Conservation (phyloP, 2,888 invertebrate genomes). For the Microplitis manilae region DNA sequence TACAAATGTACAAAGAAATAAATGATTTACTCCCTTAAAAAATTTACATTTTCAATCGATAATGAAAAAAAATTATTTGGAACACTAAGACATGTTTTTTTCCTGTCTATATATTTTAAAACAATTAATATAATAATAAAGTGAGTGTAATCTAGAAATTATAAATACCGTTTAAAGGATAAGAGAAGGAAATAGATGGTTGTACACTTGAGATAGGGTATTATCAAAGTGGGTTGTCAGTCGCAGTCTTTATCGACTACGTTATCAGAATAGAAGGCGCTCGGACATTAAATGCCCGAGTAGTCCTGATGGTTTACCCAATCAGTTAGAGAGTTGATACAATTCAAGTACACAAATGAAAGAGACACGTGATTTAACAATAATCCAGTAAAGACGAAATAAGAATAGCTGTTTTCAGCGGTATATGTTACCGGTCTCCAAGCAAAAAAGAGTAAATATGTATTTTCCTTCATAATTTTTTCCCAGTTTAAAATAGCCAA, state of each 20-base stretch:
- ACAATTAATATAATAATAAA: conserved; percentile 40
- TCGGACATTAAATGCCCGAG: conserved; percentile 36
- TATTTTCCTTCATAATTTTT: too few species aligned
- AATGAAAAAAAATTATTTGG: too few species aligned
- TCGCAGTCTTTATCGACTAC: conserved; percentile 63
- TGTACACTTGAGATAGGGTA: conserved; percentile 51
- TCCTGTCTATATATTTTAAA: background rate
- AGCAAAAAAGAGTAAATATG: background rate
- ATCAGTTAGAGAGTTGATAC: background rate
- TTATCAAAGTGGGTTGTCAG: conserved; percentile 67
- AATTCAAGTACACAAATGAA: background rate
- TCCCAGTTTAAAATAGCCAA: too few species aligned
- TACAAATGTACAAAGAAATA: too few species aligned
- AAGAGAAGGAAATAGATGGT: conserved; percentile 16
- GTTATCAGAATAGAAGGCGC: conserved; percentile 52
- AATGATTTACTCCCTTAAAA: too few species aligned
- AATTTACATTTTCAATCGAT: too few species aligned
- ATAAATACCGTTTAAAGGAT: conserved; percentile 32
- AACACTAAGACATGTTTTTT: too few species aligned
- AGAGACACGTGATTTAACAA: background rate
- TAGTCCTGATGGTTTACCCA: background rate
- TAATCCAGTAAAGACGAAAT: too few species aligned
- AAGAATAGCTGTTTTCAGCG: too few species aligned
- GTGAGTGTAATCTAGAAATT: conserved; percentile 44
- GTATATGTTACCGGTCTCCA: background rate